Base-by-base conservation (phyloP, 2,888 invertebrate genomes). In the Mimachlamys varia region DNA sequence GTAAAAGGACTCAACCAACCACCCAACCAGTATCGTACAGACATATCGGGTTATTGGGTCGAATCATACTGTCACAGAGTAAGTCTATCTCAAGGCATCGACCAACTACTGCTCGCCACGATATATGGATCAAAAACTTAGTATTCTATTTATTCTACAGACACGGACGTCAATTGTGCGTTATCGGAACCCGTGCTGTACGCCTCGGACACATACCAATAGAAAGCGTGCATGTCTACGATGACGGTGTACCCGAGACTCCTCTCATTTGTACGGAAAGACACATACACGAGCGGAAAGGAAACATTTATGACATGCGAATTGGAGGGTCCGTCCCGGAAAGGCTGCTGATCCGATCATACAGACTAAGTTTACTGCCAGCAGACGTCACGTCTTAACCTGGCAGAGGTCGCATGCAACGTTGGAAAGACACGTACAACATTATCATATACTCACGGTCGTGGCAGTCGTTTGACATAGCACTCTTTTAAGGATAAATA, bases 201-300 rank as follows among this genome's bases (percentile, higher is more conserved):
- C 76, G 33, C 33, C 10, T 76, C 76, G 76, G 33, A 15, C 27
- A 22, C 76, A 33, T 76, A 33, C 76, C 33, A 76, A 76, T 17
- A 76, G 76, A 76, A 27, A 76, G 22, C 76, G 76, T 76, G 62
- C 62, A 62, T 62, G 62, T 62, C 62, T 62, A 10, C 76, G 27
- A 33, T 33, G 33, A 76, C 76, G 22, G 76, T 58, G 58, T 58
- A 58, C n/a, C n/a, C 58, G 58, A 58, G 58, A 58, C 58, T 76
- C 76, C 76, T 33, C 76, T 76, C 76, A 76, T 76, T 76, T 76
- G 76, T 76, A 76, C 76, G 76, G 27, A 27, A 76, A 76, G 76
- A 76, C 76, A 62, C 62, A 76, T 33, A 76, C 76, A 76, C 33
- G 76, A 76, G 76, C 76, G 76, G 76, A 33, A 33, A 33, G 33